Evolutionary conservation across 2,888 invertebrate genomes (phyloP), one percentile per base, ranked within the genome.

Genomic region (Nomada goodeniana): DNA sequence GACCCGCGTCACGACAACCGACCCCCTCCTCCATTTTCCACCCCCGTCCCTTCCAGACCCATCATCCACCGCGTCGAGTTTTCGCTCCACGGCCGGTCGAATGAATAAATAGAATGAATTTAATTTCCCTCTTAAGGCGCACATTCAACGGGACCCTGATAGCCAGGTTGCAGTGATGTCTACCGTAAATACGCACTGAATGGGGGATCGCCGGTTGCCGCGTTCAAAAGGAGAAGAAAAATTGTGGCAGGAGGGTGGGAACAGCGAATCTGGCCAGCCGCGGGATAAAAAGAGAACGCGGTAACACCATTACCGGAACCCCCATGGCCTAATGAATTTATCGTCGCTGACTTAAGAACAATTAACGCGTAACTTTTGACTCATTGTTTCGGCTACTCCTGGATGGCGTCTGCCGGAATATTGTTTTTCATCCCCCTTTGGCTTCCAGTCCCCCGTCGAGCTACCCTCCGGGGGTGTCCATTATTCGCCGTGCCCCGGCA

Each of bases 301-400:
- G 88, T 89, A 90, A 91, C 89, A 86, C 89, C 90, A 90, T 91
- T 90, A 76, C 72, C 80, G 13, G 0, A 7, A 50, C n/a, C 67
- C 55, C 81, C 69, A 72, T 79, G 55, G 71, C 82, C 77, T 88
- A 90, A 89, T 89, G 86, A 88, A 90, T 89, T 91, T 89, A 91
- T 90, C 88, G 89, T 81, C 81, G 85, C 87, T 85, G 88, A 89
- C 90, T 90, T 89, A 86, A 89, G 88, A 84, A 88, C 89, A 88
- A 89, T 90, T 90, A 87, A 90, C 84, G 86, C 87, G 83, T 82
- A 86, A 90, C 91, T 90, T 89, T 89, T 86, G 88, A 89, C 82
- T 82, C 86, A 87, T 88, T 84, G 88, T 88, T 85, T 88, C 86
- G 80, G 76, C 80, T 84, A 80, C 79, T 80, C 80, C 78, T 68